These are phyloP conservation scores for Macrobrachium rosenbergii DNA, from an alignment of 1,140 invertebrate genomes.

Conservation along the genomic window DNA sequence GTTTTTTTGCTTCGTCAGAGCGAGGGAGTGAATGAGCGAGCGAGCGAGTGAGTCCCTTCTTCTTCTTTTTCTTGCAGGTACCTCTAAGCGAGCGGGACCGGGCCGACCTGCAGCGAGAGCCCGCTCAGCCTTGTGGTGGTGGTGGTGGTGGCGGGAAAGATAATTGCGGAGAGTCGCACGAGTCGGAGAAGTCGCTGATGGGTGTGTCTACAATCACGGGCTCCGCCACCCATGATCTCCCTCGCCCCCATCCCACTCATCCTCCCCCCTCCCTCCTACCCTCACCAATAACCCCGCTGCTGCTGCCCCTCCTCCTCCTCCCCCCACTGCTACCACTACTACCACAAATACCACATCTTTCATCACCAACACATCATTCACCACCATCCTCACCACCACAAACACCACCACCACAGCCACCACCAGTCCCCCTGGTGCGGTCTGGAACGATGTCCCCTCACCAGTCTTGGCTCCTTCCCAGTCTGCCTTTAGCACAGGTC, in stretches of 20 bases:
- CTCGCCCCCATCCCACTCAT: conserved; percentile 12
- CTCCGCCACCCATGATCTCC: conserved; percentile 24
- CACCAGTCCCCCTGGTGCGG: conserved; percentile 41
- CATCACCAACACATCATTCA: conserved; percentile 36
- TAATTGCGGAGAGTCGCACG: conserved; percentile 45
- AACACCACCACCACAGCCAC: conserved; percentile 33
- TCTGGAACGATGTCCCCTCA: conserved; percentile 43
- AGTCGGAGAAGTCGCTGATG: conserved; percentile 57
- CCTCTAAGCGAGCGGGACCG: conserved; percentile 57
- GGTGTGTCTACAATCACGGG: conserved; percentile 61
- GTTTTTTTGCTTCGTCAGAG: too few relatives aligned
- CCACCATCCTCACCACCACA: conserved; percentile 32
- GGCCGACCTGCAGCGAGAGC: conserved; percentile 40
- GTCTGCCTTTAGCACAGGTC: conserved; percentile 47
- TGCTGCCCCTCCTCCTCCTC: too few relatives aligned
- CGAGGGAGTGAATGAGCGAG: too few relatives aligned
- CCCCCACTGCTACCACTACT: conserved; percentile 29
- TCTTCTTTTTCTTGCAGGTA: conserved; percentile 31
- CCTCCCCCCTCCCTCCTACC: conserved; percentile 25
- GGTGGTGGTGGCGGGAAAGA: conserved; percentile 39
- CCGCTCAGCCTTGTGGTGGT: conserved; percentile 22
- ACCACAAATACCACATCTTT: conserved; percentile 41
- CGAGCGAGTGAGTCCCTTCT: background rate
- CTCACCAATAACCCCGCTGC: too few relatives aligned
- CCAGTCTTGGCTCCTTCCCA: conserved; percentile 19